These are phyloP conservation scores for Melanitta fusca DNA, from an alignment of 2,797 vertebrate species.

Conservation along the genomic window DNA sequence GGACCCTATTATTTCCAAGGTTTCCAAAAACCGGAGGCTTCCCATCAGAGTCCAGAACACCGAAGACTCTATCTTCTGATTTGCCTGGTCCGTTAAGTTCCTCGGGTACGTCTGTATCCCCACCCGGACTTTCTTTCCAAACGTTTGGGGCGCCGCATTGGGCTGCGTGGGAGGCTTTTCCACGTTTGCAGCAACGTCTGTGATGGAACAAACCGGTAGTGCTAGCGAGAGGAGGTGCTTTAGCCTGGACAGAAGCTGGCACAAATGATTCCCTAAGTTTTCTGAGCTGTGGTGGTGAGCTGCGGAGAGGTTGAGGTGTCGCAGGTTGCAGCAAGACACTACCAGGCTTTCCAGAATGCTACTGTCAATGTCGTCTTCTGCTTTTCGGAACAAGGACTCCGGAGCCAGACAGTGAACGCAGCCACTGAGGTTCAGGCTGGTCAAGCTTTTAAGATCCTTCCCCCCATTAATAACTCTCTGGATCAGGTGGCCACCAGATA, in stretches of 20 bases:
- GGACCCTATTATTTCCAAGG: constrained; percentile 91
- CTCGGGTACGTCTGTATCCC: constrained; percentile 83
- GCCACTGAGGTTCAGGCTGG: constrained; percentile 92
- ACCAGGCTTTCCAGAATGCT: constrained; percentile 86
- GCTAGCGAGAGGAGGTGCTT: constrained; percentile 86
- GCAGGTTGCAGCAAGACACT: constrained; percentile 84
- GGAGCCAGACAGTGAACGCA: constrained; percentile 88
- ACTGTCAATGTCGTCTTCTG: constrained; percentile 89
- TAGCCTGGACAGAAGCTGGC: constrained; percentile 86
- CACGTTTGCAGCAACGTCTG: constrained; percentile 72
- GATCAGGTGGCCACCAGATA: constrained; percentile 88
- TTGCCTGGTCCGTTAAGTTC: constrained; percentile 70
- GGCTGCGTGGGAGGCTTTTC: constrained; percentile 72
- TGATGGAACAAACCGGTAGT: constrained; percentile 90
- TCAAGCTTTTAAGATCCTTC: constrained; percentile 85
- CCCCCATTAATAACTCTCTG: constrained; percentile 84
- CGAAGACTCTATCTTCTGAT: constrained; percentile 75
- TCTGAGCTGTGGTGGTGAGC: constrained; percentile 91
- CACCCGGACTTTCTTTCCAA: constrained; percentile 89
- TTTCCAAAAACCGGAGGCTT: constrained; percentile 84
- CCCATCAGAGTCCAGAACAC: constrained; percentile 84
- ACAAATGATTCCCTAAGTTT: constrained; percentile 86
- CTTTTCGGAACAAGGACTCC: constrained; percentile 83
- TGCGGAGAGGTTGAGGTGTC: constrained; percentile 92
- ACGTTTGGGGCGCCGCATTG: constrained; percentile 78